Evolutionary conservation across 2,113 vertebrate genomes (phyloP), one percentile per base, ranked within the genome.

Genomic region (Sinocyclocheilus grahami): DNA sequence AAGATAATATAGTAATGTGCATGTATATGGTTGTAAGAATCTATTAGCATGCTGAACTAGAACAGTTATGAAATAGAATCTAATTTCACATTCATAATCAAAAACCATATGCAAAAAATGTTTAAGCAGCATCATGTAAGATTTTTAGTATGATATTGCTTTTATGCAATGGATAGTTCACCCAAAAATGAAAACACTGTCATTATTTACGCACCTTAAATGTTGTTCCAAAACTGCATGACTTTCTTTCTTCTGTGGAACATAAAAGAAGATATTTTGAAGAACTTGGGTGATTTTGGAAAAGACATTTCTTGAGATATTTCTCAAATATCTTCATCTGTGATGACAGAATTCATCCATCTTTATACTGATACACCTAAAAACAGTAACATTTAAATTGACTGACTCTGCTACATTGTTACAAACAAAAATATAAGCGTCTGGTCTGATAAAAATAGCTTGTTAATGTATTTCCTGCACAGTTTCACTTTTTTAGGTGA

Each of bases 31-130:
- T 39, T 69, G 27, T 27, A 83, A 51, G 11, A 11, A 63, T 27
- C 10, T 78, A 30, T 48, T 76, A 84, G 87, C 87, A 86, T 88
- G 87, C 71, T 0, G 13, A 67, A 86, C 55, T 84, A 84, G 24
- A 86, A 75, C 24, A 22, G 14, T 8, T 30, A 39, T 60, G 37
- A 46, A 62, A 85, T 3, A 12, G n/a, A 30, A 33, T 55, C 24
- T 53, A 20, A 60, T 33, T 60, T 79, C 37, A 78, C 53, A 22
- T 46, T 46, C 39, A 75, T 75, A 75, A 63, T 60, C 58, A 24
- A 81, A 65, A 46, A 16, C 3, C 37, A 20, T 22, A 37, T 37
- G 76, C 53, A 33, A 75, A 46, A 72, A 74, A 12, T 39, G 20
- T 74, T 22, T 42, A 18, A 37, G 67, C 67, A 33, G 9, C 33